A percentile compares a stretch with the other conserved stretches of the same genome.
These are phyloP conservation scores for Tetrax tetrax DNA, from an alignment of 2,113 vertebrate species.

Conservation along the genomic window DNA sequence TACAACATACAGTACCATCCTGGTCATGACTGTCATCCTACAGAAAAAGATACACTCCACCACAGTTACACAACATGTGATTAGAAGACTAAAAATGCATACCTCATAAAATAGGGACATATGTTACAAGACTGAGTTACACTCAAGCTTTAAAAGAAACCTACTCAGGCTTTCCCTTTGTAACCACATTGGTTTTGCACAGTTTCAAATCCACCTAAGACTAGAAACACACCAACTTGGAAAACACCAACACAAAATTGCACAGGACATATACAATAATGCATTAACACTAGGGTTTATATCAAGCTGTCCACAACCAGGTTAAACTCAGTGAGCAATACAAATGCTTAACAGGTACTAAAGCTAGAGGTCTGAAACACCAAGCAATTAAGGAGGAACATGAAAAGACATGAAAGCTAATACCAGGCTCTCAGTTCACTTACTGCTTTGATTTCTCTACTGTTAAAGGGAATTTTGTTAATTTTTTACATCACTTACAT, in stretches of 20 bases:
- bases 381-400: neutral
- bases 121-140: neutral
- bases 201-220: neutral
- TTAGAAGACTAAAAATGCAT: neutral
- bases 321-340: neutral
- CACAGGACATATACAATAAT: neutral
- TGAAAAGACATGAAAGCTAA: neutral
- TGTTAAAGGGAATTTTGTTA: neutral
- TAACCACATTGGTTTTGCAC: neutral
- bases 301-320: neutral
- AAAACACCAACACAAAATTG: neutral
- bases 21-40: neutral
- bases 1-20: neutral
- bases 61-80: neutral
- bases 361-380: neutral
- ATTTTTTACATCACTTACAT: neutral
- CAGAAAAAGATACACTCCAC: neutral
- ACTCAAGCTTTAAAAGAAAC: neutral
- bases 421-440: neutral
- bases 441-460: neutral
- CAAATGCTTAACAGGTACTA: accelerated
- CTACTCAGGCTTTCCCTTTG: neutral
- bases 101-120: neutral
- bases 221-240: neutral
- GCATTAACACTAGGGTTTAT: neutral